A percentile compares a stretch with the other conserved stretches of the same genome.
These are phyloP conservation scores for Lottia scabra DNA, from an alignment of 2,888 invertebrate genomes.

Conservation along the genomic window DNA sequence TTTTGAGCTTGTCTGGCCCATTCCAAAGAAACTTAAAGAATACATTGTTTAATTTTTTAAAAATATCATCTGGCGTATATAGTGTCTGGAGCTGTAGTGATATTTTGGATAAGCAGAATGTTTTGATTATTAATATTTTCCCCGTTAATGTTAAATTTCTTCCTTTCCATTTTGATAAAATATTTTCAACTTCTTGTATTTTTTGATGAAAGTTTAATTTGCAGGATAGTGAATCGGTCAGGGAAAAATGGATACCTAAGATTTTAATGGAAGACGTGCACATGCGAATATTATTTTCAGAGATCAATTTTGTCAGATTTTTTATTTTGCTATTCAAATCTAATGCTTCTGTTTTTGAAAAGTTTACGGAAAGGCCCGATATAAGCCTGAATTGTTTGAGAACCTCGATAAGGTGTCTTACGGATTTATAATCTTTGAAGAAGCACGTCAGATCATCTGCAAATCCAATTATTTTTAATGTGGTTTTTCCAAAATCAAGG, in stretches of 20 bases:
- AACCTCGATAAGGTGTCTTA: neutral
- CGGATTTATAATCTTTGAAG: neutral
- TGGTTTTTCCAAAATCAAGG: neutral
- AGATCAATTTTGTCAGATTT: neutral
- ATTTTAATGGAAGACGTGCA: neutral
- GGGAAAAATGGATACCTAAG: neutral
- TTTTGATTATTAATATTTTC: too few relatives aligned
- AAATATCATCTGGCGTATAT: too few relatives aligned
- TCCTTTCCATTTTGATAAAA: too few relatives aligned
- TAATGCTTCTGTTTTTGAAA: neutral
- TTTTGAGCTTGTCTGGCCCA: too few relatives aligned
- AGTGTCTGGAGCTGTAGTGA: too few relatives aligned
- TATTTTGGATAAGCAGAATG: too few relatives aligned
- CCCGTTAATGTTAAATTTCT: too few relatives aligned
- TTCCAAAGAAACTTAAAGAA: too few relatives aligned
- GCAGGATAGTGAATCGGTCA: neutral
- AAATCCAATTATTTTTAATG: neutral
- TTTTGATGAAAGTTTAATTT: neutral
- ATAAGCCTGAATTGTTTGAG: neutral
- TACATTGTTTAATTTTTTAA: too few relatives aligned
- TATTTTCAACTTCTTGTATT: neutral
- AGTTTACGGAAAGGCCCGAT: neutral
- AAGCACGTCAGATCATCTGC: neutral
- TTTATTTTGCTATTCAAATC: neutral
- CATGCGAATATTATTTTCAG: neutral